Evolutionary conservation across 2,797 vertebrate genomes (phyloP), one percentile per base, ranked within the genome.

Genomic region (Hafferia zeledoni): DNA sequence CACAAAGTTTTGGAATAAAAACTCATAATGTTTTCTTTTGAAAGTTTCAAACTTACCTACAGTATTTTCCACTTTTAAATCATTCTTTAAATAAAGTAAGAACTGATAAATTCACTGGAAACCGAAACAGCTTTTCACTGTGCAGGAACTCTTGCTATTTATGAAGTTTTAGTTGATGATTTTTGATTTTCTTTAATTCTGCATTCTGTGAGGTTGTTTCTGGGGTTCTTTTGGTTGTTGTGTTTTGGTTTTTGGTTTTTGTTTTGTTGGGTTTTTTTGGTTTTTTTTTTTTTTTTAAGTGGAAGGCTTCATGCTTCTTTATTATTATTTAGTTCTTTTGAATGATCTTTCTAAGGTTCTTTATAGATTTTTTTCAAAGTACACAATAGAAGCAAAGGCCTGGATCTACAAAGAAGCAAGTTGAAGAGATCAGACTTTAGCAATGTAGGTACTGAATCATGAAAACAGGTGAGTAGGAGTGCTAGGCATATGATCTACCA

Each of bases 21-120:
- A 0, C 17, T 28, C 14, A 17, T 9, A 6, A 13, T 24, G 2
- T 28, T 59, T 65, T 37, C 10, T 50, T 33, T 6, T 46, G 10
- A 49, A 87, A 28, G 2, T 63, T 74, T 61, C 7, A 52, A 47
- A 57, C 3, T 37, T 81, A 56, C 3, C 4, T 31, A 33, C 30
- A 30, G 41, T 5, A 30, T 77, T 89, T 87, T 59, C 24, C 5
- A 17, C 17, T 87, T 78, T 71, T 19, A 82, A 82, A 24, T 43
- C 13, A 27, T 28, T 61, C 16, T 16, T 56, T 37, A 20, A 43
- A 33, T 80, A 5, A 67, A 11, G 11, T 18, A 61, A 83, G 19
- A 46, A 41, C 11, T 18, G 61, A 37, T 11, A 56, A 43, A 74
- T 50, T 69, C 9, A 69, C 30, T 81, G 12, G 23, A 76, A 88